Percentiles rank a stretch among this genome's conserved stretches.
These are phyloP conservation scores for Pseudorectes ferrugineus DNA, from an alignment of 2,113 vertebrate genomes.

Conservation along the genomic window DNA sequence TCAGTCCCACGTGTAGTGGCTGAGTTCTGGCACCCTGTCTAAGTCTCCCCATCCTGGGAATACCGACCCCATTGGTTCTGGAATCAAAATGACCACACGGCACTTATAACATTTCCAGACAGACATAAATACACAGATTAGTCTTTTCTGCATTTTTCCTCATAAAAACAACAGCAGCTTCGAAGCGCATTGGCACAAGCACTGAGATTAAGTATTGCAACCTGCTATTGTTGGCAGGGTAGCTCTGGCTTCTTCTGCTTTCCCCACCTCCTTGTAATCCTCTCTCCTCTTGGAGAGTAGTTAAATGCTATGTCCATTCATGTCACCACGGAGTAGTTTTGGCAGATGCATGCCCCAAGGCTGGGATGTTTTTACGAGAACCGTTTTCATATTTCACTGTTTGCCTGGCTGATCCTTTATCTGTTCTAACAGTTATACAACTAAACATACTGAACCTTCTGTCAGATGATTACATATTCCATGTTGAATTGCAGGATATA, in stretches of 20 bases:
- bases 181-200: conserved; percentile 68
- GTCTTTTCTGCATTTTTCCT: conserved; percentile 78
- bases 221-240: conserved; percentile 78
- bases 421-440: conserved; percentile 71
- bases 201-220: conserved; percentile 75
- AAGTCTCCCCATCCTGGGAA: conserved; percentile 64
- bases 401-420: conserved; percentile 73
- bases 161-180: conserved; percentile 81
- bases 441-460: conserved; percentile 54
- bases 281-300: conserved; percentile 66
- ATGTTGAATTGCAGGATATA: conserved; percentile 45
- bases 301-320: conserved; percentile 61
- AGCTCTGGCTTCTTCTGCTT: conserved; percentile 65
- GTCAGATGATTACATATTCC: conserved; percentile 60
- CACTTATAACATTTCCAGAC: conserved; percentile 76
- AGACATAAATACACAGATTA: conserved; percentile 80
- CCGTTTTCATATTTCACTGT: conserved; percentile 69
- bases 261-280: conserved; percentile 65
- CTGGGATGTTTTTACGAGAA: conserved; percentile 71
- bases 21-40: conserved; percentile 3
- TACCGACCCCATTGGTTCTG: conserved; percentile 56
- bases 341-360: conserved; percentile 60
- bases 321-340: conserved; percentile 69
- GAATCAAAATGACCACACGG: conserved; percentile 66
- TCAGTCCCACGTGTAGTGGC: neutral